Conservation (phyloP, 2,113 vertebrate genomes). For the Fregata magnificens region DNA sequence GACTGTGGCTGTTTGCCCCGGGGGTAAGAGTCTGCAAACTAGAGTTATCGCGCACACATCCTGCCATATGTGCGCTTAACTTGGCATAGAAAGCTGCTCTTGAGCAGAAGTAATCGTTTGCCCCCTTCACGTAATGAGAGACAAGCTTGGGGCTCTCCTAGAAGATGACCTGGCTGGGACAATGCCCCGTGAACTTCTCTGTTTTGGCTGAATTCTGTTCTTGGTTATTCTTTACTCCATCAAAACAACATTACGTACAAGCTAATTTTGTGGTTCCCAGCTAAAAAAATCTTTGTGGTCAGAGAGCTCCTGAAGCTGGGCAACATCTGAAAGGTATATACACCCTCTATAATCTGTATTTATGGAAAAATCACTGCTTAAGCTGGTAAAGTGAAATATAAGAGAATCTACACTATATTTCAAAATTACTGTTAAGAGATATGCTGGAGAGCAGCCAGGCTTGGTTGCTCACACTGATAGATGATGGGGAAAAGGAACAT, state of each 20-base stretch:
- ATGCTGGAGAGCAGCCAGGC: constrained; percentile 4
- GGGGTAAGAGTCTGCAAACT: not conserved
- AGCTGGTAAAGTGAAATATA: not conserved
- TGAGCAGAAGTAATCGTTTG: rapidly evolving
- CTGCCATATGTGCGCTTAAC: not conserved
- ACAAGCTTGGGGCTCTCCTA: not conserved
- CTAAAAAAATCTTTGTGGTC: not conserved
- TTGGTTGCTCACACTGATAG: not conserved
- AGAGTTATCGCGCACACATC: not conserved
- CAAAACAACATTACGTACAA: not conserved
- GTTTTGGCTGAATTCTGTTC: not conserved
- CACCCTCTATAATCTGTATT: not conserved
- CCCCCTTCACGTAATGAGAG: not conserved
- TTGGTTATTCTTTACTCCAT: not conserved
- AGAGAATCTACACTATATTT: not conserved
- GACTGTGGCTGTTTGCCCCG: not conserved
- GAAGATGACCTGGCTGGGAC: not conserved
- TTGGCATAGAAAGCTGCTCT: not conserved
- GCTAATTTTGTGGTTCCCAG: not conserved
- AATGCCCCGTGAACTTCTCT: not conserved
- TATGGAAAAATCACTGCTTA: not conserved
- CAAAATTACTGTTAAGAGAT: not conserved
- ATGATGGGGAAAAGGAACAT: not conserved
- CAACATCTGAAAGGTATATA: not conserved
- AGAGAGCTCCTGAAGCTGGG: not conserved